Evolutionary conservation across 2,888 invertebrate genomes (phyloP).

Genomic region (Polylopha cassiicola): DNA sequence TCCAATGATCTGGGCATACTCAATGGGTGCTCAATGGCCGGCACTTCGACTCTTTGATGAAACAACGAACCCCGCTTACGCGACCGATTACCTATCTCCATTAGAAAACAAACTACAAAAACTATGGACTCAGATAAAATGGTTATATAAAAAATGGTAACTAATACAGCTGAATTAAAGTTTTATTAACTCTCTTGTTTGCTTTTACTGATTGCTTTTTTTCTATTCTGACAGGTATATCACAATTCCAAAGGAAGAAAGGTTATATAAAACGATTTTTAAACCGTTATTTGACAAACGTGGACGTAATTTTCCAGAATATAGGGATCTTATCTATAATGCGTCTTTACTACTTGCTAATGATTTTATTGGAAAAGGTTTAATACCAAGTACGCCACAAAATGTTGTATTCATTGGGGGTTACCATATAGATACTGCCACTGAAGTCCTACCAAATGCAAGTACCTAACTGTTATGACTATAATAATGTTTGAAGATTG

Average conservation of each 20-base stretch:
- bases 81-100: conserved; percentile 2
- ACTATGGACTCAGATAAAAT: not conserved
- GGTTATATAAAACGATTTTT: not conserved
- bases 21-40: conserved; percentile 1
- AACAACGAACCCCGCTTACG: conserved; percentile 3
- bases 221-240: not conserved
- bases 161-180: too few relatives aligned
- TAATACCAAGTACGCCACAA: conserved; percentile 2
- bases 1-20: conserved; percentile 3
- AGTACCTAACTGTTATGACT: not conserved
- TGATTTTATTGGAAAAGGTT: conserved; percentile 3
- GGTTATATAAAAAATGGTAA: conserved; percentile 8
- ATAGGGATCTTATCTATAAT: conserved; percentile 7
- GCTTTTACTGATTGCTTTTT: too few relatives aligned
- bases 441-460: not conserved
- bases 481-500: not conserved
- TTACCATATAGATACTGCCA: conserved; percentile 1
- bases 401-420: conserved; percentile 4
- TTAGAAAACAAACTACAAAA: not conserved
- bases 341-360: conserved; percentile 12
- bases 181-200: too few relatives aligned
- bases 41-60: conserved; percentile 1
- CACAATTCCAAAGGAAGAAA: conserved; percentile 3
- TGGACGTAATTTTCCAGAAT: conserved; percentile 4
- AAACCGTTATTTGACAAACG: not conserved